Evolutionary conservation across 2,888 invertebrate genomes (phyloP), one percentile per base, ranked within the genome.

Genomic region (Caenorhabditis doughertyi): DNA sequence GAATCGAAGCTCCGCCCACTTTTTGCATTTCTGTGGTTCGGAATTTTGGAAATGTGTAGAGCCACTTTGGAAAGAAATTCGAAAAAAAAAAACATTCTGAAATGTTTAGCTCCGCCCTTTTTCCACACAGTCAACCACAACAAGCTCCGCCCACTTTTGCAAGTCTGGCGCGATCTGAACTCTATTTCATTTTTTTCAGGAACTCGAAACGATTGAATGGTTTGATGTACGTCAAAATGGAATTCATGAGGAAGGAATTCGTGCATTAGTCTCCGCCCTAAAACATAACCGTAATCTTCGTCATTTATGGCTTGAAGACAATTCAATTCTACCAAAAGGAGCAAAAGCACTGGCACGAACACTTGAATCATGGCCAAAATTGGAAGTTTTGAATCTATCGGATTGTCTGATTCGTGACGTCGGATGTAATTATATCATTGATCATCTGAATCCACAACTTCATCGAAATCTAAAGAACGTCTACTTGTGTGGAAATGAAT

Each of bases 201-300:
- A 25, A 18, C n/a, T 98, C 89, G 95, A 95, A 29, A 95, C 95
- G 0, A 92, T 99, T 11, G 96, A 97, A 92, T 96, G 96, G 92
- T 94, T 99, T 32, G 94, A 95, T 3, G 96, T 99, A 95, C 97
- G 97, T 0, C 98, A 99, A 93, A 99, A 99, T 92, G 97, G 98
- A 0, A 98, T 99, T 88, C 96, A 96, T 92, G 95, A 95, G 90
- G 92, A 93, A 0, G 99, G 98, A 0, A 95, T 98, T 56, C 92
- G 94, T 0, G 96, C 95, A 0, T 92, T 99, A 11, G 95, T 96
- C 21, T 55, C 74, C 3, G 83, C 85, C 0, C 74, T 98, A 85
- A 93, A 94, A 18, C 91, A 92, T 7, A 94, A 94, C 87, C 93
- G 94, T 0, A 94, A 94, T 49, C 93, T 99, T 3, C 29, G 73